These are phyloP conservation scores for Hylyphantes graminicola DNA, from an alignment of 1,140 invertebrate species.

Conservation along the genomic window DNA sequence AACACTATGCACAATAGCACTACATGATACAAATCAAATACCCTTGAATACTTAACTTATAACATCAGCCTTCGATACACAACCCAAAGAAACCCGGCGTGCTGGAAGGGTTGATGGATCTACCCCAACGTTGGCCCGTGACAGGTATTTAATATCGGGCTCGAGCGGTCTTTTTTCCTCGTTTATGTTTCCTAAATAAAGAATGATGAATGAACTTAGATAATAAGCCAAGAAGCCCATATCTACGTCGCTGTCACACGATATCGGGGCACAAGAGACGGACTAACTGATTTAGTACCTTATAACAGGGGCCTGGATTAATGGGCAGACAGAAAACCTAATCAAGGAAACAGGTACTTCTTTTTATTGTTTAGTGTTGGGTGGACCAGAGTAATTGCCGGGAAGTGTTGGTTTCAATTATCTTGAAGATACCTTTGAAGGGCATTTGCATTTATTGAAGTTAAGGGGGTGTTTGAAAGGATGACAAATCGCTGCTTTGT, in stretches of 20 bases:
- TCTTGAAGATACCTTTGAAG: not conserved
- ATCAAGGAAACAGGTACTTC: conserved; percentile 19
- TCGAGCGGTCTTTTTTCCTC: conserved; percentile 15
- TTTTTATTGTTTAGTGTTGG: conserved; percentile 25
- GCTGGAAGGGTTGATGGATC: conserved; percentile 44
- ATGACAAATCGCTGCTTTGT: not conserved
- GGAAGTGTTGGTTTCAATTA: too few species aligned
- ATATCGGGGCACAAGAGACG: conserved; percentile 21
- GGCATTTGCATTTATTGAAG: not conserved
- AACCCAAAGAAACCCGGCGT: not conserved
- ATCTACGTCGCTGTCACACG: conserved; percentile 21
- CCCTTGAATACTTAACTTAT: not conserved
- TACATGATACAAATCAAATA: not conserved
- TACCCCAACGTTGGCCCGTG: conserved; percentile 21
- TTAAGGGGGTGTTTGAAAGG: not conserved
- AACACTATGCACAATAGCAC: too few species aligned
- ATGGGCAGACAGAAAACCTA: conserved; percentile 25
- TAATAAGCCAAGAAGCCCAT: conserved; percentile 49
- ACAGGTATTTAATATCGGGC: conserved; percentile 55
- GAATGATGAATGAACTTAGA: conserved; percentile 53
- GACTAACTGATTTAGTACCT: conserved; percentile 48
- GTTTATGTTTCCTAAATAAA: conserved; percentile 46
- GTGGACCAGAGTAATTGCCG: conserved; percentile 13
- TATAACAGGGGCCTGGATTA: conserved; percentile 21
- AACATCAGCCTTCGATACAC: not conserved